Percentiles rank a stretch among this genome's conserved stretches.
Evolutionary conservation across 2,888 invertebrate genomes (phyloP).

Genomic region (Drosophila neutralis): DNA sequence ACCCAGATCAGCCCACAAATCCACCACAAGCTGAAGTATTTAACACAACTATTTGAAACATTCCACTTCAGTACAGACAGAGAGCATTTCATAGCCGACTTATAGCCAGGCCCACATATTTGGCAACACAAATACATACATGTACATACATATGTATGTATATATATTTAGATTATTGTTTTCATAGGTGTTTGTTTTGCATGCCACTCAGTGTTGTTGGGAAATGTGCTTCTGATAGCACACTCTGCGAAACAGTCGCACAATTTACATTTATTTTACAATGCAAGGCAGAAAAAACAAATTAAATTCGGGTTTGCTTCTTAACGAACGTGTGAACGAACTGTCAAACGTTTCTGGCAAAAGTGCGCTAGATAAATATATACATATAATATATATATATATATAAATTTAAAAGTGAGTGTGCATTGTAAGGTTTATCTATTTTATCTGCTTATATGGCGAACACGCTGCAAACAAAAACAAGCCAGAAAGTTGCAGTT

Average conservation of each 20-base stretch:
- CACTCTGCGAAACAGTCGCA: constrained; percentile 17
- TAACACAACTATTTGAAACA: constrained; percentile 1
- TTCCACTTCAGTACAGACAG: neutral
- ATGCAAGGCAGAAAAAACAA: constrained; percentile 41
- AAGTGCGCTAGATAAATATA: constrained; percentile 61
- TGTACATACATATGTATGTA: neutral
- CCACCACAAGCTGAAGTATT: neutral
- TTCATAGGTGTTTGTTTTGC: constrained; percentile 64
- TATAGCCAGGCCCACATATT: constrained; percentile 4
- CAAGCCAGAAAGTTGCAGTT: neutral
- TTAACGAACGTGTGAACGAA: constrained; percentile 69
- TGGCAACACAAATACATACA: constrained; percentile 14
- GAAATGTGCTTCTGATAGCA: constrained; percentile 70
- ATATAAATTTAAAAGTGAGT: neutral
- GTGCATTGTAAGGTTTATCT: constrained; percentile 17
- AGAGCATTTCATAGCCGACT: constrained; percentile 47
- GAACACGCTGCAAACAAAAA: neutral
- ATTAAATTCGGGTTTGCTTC: constrained; percentile 42
- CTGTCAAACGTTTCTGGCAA: constrained; percentile 63
- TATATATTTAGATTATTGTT: constrained; percentile 52
- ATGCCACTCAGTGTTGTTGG: constrained; percentile 25
- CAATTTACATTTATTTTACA: constrained; percentile 72
- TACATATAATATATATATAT: neutral
- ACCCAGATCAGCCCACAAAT: neutral
- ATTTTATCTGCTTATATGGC: constrained; percentile 33